Base-by-base conservation (phyloP, 2,888 invertebrate species). In the Coremacera marginata region DNA sequence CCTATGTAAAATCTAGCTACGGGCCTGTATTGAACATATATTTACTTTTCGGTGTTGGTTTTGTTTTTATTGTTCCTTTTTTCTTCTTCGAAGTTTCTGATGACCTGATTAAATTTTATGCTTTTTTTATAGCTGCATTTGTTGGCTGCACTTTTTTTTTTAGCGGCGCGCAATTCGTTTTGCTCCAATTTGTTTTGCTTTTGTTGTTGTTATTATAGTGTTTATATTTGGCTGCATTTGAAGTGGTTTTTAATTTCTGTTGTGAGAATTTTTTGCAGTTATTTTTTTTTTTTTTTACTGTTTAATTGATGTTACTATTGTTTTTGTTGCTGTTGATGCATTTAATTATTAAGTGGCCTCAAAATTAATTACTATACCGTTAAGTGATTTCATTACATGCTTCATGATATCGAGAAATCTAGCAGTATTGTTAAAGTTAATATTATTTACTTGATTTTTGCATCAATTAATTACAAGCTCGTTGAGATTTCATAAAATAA, bases 41-140 rank as follows among this genome's bases (percentile, higher is more conserved):
- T 31, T 25, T 37, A 31, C 5, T 60, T 16, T 60, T 37, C 3
- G 9, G 14, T 22, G 19, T 37, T 60, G 3, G 22, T 71, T 71
- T 49, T n/a, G n/a, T n/a, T 67, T 9, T 19, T 16, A 19, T n/a
- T 70, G n/a, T 70, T 70, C 34, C 34, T 25, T 51, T 31, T n/a
- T n/a, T 65, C 16, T 65, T 34, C n/a, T 31, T 31, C 31, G 31
- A 31, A 4, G 31, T 31, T 31, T 31, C 31, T 3, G 31, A 31
- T 31, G 72, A 62, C 72, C 72, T 72, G 72, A 72, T 62, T 62
- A 72, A 49, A 44, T 70, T 27, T 70, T 5, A 55, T 55, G 14
- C 31, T 34, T 52, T n/a, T 70, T 34, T 16, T 19, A 9, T 19
- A 25, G 49, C 11, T 68, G 68, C 51, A 44, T 34, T 14, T 51